These are phyloP conservation scores for Ligdia adustata DNA, from an alignment of 2,888 invertebrate species.

Conservation along the genomic window DNA sequence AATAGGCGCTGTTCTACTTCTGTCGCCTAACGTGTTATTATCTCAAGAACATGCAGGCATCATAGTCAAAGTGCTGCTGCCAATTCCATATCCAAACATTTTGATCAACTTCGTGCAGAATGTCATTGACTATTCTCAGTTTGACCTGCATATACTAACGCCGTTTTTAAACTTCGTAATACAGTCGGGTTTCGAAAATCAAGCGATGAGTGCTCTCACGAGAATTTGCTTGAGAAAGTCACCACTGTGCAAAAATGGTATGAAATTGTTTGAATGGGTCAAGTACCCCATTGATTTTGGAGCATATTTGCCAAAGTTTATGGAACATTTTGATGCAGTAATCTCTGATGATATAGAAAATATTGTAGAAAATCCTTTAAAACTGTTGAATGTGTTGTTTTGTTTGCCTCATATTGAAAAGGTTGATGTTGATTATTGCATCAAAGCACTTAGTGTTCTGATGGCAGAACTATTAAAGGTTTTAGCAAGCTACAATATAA, in stretches of 20 bases:
- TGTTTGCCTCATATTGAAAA: slow-evolving; percentile 83
- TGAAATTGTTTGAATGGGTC: slow-evolving; percentile 85
- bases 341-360: slow-evolving; percentile 62
- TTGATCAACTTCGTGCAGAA: slow-evolving; percentile 87
- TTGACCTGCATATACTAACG: slow-evolving; percentile 89
- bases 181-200: slow-evolving; percentile 78
- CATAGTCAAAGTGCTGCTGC: slow-evolving; percentile 86
- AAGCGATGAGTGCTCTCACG: slow-evolving; percentile 85
- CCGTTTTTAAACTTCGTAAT: slow-evolving; percentile 85
- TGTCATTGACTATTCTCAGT: slow-evolving; percentile 86
- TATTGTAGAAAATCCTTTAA: slow-evolving; percentile 64
- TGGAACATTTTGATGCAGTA: slow-evolving; percentile 61
- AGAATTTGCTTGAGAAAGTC: slow-evolving; percentile 88
- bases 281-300: slow-evolving; percentile 87
- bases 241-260: slow-evolving; percentile 85
- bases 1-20: slow-evolving; percentile 84
- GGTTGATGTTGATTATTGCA: slow-evolving; percentile 62
- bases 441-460: slow-evolving; percentile 60
- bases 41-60: slow-evolving; percentile 89
- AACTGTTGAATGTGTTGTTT: slow-evolving; percentile 76
- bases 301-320: slow-evolving; percentile 61
- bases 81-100: slow-evolving; percentile 80
- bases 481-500: slow-evolving; percentile 60
- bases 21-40: slow-evolving; percentile 85
- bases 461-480: slow-evolving; percentile 55